phyloP scores from a whole-genome alignment of 2,113 vertebrate genomes.

The Saimiri boliviensis region DNA sequence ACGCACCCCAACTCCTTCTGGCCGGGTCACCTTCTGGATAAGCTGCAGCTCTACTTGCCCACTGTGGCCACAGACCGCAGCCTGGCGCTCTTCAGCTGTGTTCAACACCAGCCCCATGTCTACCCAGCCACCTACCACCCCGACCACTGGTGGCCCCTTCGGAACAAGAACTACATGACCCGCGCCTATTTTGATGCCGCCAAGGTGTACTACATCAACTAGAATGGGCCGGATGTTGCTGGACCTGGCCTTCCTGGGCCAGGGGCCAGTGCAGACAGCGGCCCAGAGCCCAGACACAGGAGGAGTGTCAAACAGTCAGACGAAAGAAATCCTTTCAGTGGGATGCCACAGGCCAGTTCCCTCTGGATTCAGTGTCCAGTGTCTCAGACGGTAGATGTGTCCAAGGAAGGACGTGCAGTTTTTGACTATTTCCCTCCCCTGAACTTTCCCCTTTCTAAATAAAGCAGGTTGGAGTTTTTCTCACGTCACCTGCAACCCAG shows the following conservation, averaged over 20 bases:
- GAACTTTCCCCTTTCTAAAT: slow-evolving; percentile 54
- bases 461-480: slow-evolving; percentile 28
- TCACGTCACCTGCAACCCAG: not conserved
- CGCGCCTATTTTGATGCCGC: not conserved
- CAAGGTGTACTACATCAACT: slow-evolving; percentile 37
- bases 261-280: not conserved
- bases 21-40: slow-evolving; percentile 81
- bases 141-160: slow-evolving; percentile 24
- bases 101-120: not conserved
- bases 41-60: slow-evolving; percentile 76
- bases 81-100: slow-evolving; percentile 61
- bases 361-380: not conserved
- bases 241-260: not conserved
- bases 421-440: not conserved
- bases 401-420: not conserved
- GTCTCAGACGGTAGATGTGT: not conserved
- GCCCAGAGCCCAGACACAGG: not conserved
- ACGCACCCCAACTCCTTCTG: slow-evolving; percentile 75
- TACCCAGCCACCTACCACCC: not conserved
- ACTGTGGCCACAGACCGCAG: not conserved
- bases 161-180: not conserved
- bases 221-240: not conserved
- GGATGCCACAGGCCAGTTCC: not conserved
- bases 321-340: not conserved
- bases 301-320: not conserved